Evolutionary conservation across 1,140 invertebrate species (phyloP).

Genomic region (Apis dorsata): DNA sequence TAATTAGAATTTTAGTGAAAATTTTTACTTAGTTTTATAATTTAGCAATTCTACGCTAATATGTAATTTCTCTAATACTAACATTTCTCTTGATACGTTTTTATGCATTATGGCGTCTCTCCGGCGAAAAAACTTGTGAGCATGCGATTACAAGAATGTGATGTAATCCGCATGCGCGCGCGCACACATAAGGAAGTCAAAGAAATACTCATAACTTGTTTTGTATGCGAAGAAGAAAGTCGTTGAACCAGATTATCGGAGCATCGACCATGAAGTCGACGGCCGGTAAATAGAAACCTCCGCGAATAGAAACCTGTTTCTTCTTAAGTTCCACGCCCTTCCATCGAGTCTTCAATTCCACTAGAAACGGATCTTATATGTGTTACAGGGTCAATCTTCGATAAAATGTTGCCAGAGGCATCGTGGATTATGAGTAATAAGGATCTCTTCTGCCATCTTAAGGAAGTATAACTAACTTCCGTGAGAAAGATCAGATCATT

Average conservation of each 20-base stretch:
- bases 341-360: background rate
- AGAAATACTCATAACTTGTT: conserved; percentile 26
- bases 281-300: conserved; percentile 8
- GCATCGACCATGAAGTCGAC: conserved; percentile 33
- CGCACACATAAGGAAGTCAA: background rate
- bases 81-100: background rate
- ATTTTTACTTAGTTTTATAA: no score
- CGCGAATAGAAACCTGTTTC: conserved; percentile 49
- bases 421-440: background rate
- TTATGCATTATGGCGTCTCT: background rate
- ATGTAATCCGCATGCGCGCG: conserved; percentile 27
- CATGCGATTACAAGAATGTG: conserved; percentile 19
- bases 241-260: conserved; percentile 44
- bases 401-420: background rate
- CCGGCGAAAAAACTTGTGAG: background rate
- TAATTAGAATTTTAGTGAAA: background rate
- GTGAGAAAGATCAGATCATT: background rate
- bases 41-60: conserved; percentile 3
- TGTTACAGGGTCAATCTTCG: conserved; percentile 35
- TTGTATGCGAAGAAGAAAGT: conserved; percentile 20
- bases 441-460: background rate
- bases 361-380: conserved; percentile 1
- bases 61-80: background rate
- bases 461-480: background rate
- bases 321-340: conserved; percentile 34